These are phyloP conservation scores for Thalassaphorura encarpata DNA, from an alignment of 1,140 invertebrate species.

Conservation along the genomic window DNA sequence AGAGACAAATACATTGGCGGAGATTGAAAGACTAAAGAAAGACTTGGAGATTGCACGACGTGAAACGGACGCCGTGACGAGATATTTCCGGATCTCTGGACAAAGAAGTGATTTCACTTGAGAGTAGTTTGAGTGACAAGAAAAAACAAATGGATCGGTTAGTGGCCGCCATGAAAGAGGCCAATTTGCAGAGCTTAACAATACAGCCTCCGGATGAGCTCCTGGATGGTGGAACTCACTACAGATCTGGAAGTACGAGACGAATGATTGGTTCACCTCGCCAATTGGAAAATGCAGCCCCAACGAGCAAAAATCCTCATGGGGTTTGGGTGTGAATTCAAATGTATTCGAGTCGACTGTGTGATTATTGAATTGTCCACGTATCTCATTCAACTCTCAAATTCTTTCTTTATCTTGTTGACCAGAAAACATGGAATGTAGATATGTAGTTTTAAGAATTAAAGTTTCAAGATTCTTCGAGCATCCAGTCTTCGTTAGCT, in stretches of 20 bases:
- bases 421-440: no score
- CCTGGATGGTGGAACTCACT: conserved; percentile 49
- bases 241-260: conserved; percentile 72
- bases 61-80: conserved; percentile 63
- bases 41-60: conserved; percentile 72
- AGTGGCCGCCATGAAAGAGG: conserved; percentile 81
- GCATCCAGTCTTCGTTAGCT: no score
- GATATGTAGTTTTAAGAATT: no score
- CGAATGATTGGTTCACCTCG: conserved; percentile 82
- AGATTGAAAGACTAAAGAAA: conserved; percentile 68
- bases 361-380: no score
- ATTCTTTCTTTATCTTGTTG: no score
- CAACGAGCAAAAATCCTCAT: conserved; percentile 88
- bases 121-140: conserved; percentile 38
- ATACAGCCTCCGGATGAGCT: conserved; percentile 57
- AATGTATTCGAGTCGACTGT: no score
- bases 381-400: no score
- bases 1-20: conserved; percentile 40
- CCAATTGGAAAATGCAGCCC: conserved; percentile 82
- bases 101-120: conserved; percentile 49
- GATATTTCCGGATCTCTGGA: conserved; percentile 69
- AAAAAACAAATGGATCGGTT: conserved; percentile 73
- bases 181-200: conserved; percentile 76
- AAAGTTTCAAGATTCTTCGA: no score
- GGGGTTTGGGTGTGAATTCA: conserved; percentile 84